Base-by-base conservation (phyloP, 1,140 invertebrate genomes). In the Drosophila hydei region DNA sequence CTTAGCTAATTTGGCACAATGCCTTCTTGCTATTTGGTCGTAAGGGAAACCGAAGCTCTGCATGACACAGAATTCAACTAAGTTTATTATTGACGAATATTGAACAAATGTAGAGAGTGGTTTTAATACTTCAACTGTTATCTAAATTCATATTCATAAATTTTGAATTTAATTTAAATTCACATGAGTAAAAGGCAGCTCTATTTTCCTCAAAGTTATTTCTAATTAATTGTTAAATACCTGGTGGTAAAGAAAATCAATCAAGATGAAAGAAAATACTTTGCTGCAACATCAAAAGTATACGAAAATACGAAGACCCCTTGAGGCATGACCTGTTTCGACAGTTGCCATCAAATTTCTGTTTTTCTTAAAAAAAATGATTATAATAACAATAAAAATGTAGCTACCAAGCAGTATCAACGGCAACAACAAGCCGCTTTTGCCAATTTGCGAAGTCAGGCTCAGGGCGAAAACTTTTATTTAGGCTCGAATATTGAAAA, bases 401-500 rank as follows among this genome's bases (percentile, higher is more conserved):
- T 76, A 61, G 38, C 67, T 4, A 19, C 51, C 43, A 18, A 68
- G 67, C 30, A 40, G 62, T n/a, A n/a, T n/a, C 27, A 72, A 42
- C 36, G 27, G 47, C 55, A 72, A 54, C 51, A 60, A 63, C 71
- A 72, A 61, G 45, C 54, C 48, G 64, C 62, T 58, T 6, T 54
- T 75, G 81, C 45, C 80, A 87, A 85, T 87, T 85, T 87, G 73
- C 48, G 54, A 76, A 48, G 61, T 59, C 14, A 3, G n/a, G 18
- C 36, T 36, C 38, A 7, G 12, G 30, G 62, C 11, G 54, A 85
- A 85, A 72, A 72, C 79, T 79, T 77, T 80, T 67, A 45, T 74
- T 67, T 56, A 25, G 38, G 23, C 54, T 64, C 56, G 54, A 68
- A 80, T 87, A 85, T 85, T 87, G 80, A 85, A 87, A 85, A 87